A percentile compares a stretch with the other conserved stretches of the same genome.
Conservation (phyloP, 2,888 invertebrate genomes). For the Dolichopus griseipennis region DNA sequence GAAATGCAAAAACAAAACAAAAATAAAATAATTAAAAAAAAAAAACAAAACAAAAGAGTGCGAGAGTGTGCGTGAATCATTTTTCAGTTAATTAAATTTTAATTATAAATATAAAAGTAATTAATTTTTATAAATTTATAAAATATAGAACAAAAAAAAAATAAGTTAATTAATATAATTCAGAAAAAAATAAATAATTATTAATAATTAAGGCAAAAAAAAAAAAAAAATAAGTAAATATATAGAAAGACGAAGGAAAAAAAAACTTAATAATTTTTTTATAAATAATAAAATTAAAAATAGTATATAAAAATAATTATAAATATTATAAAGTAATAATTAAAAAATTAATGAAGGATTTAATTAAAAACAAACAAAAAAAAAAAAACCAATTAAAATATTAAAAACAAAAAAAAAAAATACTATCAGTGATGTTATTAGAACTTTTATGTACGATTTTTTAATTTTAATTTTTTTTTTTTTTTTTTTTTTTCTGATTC, state of each 20-base stretch:
- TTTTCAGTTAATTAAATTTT: conserved; percentile 14
- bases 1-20: conserved; percentile 21
- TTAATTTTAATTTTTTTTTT: too few relatives aligned
- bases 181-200: conserved; percentile 8
- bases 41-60: conserved; percentile 16
- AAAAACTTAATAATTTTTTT: neutral
- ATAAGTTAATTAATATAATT: conserved; percentile 17
- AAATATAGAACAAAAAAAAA: conserved; percentile 16
- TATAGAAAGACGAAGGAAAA: neutral
- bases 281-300: conserved; percentile 7
- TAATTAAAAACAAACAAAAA: neutral
- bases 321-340: neutral
- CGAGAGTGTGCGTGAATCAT: conserved; percentile 20
- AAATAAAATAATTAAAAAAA: conserved; percentile 18
- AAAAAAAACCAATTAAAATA: too few relatives aligned
- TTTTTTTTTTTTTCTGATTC: neutral
- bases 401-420: neutral
- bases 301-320: conserved; percentile 8
- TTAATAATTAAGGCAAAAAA: conserved; percentile 18
- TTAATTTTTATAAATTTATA: conserved; percentile 23
- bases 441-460: neutral
- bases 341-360: neutral
- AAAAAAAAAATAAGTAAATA: conserved; percentile 13
- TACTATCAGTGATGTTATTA: conserved; percentile 3
- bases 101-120: conserved; percentile 21